Evolutionary conservation across 1,140 invertebrate genomes (phyloP).

Genomic region (Phortica variegata): DNA sequence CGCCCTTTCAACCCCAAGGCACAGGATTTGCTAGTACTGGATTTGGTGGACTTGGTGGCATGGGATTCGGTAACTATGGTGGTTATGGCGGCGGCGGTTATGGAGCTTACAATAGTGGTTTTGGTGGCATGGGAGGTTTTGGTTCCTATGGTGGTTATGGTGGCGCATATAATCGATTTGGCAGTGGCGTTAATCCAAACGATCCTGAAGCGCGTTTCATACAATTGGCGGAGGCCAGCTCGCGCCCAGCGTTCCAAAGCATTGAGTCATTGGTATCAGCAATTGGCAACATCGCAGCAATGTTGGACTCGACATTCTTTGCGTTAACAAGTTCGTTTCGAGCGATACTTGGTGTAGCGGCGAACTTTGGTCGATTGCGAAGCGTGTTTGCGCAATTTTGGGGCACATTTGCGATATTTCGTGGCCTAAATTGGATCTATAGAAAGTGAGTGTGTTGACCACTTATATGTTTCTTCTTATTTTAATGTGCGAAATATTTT

Average conservation of each 20-base stretch:
- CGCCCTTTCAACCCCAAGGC: conserved; percentile 28
- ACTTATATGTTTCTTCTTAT: background rate
- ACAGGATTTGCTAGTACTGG: conserved; percentile 21
- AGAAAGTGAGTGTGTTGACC: conserved; percentile 60
- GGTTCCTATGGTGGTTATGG: conserved; percentile 46
- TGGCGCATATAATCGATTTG: conserved; percentile 57
- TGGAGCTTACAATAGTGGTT: conserved; percentile 48
- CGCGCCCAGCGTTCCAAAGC: conserved; percentile 87
- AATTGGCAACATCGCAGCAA: conserved; percentile 90
- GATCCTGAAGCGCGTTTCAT: conserved; percentile 66
- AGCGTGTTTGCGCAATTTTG: conserved; percentile 81
- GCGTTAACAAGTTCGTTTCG: conserved; percentile 93
- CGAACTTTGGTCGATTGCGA: conserved; percentile 85
- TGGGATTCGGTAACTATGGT: conserved; percentile 20
- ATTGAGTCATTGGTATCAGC: conserved; percentile 91
- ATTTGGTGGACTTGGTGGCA: too few species aligned
- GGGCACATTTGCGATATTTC: conserved; percentile 79
- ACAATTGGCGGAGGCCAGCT: conserved; percentile 86
- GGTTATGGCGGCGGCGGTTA: conserved; percentile 20
- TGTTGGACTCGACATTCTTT: conserved; percentile 94
- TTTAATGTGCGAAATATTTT: background rate
- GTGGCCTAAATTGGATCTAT: conserved; percentile 77
- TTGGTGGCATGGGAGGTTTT: conserved; percentile 39
- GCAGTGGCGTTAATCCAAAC: conserved; percentile 55
- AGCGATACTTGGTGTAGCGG: conserved; percentile 91